Evolutionary conservation across 2,888 invertebrate genomes (phyloP).

Genomic region (Rhingia rostrata): DNA sequence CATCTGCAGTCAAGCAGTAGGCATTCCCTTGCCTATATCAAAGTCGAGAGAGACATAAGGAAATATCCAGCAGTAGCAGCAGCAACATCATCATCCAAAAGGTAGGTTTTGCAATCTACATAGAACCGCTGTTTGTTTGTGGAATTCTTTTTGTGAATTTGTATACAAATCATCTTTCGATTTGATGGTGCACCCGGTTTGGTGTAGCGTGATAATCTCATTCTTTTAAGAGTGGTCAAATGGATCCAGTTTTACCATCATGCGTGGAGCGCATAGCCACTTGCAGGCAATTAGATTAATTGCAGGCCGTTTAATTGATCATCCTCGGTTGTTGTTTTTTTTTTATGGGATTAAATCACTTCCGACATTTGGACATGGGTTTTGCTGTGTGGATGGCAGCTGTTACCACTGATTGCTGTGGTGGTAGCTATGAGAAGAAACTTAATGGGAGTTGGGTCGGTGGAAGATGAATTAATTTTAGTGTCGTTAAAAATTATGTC

Average conservation of each 20-base stretch:
- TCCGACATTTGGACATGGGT: slow-evolving; percentile 58
- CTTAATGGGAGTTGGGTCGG: slow-evolving; percentile 6
- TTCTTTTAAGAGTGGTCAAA: slow-evolving; percentile 43
- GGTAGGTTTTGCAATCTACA: slow-evolving; percentile 62
- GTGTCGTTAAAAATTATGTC: slow-evolving; percentile 22
- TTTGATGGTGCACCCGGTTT: slow-evolving; percentile 34
- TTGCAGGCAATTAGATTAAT: slow-evolving; percentile 71
- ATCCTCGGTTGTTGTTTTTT: slow-evolving; percentile 36
- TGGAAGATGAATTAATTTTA: slow-evolving; percentile 21
- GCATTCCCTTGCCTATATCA: slow-evolving; percentile 48
- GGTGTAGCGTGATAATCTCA: slow-evolving; percentile 17
- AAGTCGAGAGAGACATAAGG: slow-evolving; percentile 31
- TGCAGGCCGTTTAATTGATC: slow-evolving; percentile 66
- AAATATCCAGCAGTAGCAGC: not conserved
- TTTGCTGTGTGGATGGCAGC: not conserved
- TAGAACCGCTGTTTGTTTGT: not conserved
- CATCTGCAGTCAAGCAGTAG: slow-evolving; percentile 44
- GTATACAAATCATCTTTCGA: slow-evolving; percentile 60
- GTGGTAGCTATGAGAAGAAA: not conserved
- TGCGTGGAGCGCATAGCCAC: slow-evolving; percentile 23
- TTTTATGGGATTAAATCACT: slow-evolving; percentile 56
- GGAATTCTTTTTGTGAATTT: slow-evolving; percentile 45
- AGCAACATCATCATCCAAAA: slow-evolving; percentile 29
- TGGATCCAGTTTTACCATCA: slow-evolving; percentile 50
- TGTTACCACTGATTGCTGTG: not conserved